These are phyloP conservation scores for Phoenoteleia sp. DNA, from an alignment of 2,888 invertebrate genomes.

Conservation along the genomic window DNA sequence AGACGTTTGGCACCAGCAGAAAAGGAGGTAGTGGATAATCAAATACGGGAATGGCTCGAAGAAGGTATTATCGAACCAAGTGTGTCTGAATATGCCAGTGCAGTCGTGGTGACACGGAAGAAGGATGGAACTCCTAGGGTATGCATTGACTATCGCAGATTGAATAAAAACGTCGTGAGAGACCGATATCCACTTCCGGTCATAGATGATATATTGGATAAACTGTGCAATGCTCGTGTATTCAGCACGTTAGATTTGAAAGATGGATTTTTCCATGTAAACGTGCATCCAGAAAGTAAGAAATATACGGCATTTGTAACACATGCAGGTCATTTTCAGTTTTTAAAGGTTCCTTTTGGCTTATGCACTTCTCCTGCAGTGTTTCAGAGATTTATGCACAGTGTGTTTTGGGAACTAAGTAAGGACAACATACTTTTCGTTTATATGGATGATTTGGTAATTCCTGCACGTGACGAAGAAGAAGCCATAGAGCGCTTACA, in stretches of 20 bases:
- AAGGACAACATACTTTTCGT: no score
- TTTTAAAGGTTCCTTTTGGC: no score
- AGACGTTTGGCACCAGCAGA: constrained; percentile 24
- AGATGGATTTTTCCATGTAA: constrained; percentile 62
- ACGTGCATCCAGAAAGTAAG: constrained; percentile 50
- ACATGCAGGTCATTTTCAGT: no score
- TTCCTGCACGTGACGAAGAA: no score
- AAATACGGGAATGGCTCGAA: constrained; percentile 22
- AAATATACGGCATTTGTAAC: no score
- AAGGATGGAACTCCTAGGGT: constrained; percentile 47
- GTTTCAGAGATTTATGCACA: no score
- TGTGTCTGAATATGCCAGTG: constrained; percentile 18
- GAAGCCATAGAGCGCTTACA: no score
- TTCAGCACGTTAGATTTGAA: constrained; percentile 72
- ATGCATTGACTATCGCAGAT: constrained; percentile 72
- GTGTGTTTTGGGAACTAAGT: no score
- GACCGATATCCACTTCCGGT: constrained; percentile 59
- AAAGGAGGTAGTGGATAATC: not conserved
- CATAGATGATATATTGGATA: constrained; percentile 72
- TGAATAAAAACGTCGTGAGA: constrained; percentile 68
- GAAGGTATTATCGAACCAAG: constrained; percentile 31
- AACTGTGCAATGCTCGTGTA: constrained; percentile 32
- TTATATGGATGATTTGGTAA: no score
- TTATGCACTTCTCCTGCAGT: no score
- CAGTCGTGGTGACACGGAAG: constrained; percentile 8